Conservation (phyloP, 1,140 invertebrate species). For the Drosophila ironensis region DNA sequence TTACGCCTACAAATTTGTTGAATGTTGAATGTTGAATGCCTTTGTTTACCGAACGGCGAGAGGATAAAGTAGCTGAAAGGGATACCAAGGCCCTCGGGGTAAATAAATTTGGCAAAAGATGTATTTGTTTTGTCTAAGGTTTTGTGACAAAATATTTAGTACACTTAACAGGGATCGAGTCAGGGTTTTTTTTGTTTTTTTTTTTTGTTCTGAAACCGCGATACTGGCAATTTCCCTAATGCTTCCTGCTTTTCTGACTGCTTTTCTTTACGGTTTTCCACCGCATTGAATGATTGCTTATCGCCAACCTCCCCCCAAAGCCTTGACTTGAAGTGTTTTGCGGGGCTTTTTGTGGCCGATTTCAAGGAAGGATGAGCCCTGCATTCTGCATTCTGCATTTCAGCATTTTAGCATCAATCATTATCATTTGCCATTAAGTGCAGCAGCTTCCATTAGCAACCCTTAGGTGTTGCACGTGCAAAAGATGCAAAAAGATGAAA, state of each 20-base stretch:
- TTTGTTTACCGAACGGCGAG: slow-evolving; percentile 35
- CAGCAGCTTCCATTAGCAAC: slow-evolving; percentile 67
- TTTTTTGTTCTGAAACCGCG: no score
- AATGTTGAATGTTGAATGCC: no score
- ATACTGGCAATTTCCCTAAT: slow-evolving; percentile 49
- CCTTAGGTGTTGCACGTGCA: slow-evolving; percentile 46
- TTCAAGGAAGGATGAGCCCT: not conserved
- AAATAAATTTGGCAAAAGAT: not conserved
- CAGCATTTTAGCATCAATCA: slow-evolving; percentile 70
- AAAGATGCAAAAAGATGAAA: not conserved
- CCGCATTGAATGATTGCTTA: slow-evolving; percentile 75
- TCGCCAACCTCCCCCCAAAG: no score
- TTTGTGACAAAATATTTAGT: no score
- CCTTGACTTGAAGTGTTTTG: no score
- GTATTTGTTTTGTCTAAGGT: no score
- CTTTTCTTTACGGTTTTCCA: not conserved
- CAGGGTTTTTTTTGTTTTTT: no score
- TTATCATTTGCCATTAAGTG: slow-evolving; percentile 78
- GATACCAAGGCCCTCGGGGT: not conserved
- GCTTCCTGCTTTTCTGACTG: no score
- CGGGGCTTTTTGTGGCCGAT: slow-evolving; percentile 31
- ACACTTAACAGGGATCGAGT: no score
- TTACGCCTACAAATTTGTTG: slow-evolving; percentile 74
- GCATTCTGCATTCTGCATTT: no score
- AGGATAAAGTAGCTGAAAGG: not conserved